A percentile compares a stretch with the other conserved stretches of the same genome.
phyloP scores from a whole-genome alignment of 2,797 vertebrate genomes.

The Amblyraja radiata region DNA sequence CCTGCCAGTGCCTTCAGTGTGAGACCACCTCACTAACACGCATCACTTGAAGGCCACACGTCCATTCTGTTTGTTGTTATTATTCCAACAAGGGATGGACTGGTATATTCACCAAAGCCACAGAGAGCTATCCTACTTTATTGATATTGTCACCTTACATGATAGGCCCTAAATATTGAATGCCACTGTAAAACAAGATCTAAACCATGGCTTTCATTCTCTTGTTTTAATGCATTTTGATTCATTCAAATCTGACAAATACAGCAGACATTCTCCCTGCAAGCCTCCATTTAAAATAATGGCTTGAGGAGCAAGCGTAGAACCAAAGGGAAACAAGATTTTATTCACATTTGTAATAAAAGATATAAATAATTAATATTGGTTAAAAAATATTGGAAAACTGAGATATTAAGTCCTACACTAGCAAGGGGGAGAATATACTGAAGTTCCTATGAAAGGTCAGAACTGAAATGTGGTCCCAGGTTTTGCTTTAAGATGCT shows the following conservation, averaged over 20 bases:
- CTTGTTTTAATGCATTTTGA: neutral
- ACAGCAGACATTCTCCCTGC: neutral
- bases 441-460: neutral
- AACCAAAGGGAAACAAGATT: neutral
- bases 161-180: neutral
- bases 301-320: neutral
- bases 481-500: neutral
- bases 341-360: neutral
- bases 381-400: slow-evolving; percentile 13
- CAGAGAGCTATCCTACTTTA: neutral
- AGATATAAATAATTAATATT: slow-evolving; percentile 4
- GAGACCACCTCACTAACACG: no score
- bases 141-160: no score
- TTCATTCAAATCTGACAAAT: neutral
- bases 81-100: neutral
- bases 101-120: neutral
- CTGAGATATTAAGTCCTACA: neutral
- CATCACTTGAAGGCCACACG: neutral
- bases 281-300: neutral
- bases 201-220: neutral
- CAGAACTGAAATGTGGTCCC: neutral
- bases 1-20: neutral
- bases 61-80: neutral
- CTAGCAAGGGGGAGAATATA: neutral
- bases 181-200: neutral